Evolutionary conservation across 2,888 invertebrate genomes (phyloP), one percentile per base, ranked within the genome.

Genomic region (Zygaena filipendulae): DNA sequence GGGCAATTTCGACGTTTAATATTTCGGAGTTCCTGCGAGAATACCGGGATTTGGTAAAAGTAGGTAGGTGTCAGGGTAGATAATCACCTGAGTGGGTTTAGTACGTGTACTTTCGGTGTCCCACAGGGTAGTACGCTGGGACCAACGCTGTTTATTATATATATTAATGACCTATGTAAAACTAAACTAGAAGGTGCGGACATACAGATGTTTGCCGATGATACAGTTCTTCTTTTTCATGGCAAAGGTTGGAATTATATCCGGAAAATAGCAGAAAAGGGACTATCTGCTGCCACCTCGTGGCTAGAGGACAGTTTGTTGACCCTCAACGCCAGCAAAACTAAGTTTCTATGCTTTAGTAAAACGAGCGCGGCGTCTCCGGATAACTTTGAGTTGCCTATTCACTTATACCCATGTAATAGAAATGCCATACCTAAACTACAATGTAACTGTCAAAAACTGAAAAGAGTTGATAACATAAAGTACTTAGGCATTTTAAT

Each of bases 161-260:
- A 24, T 14, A 24, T 14, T 24, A 24, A 24, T 24, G 14, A 24
- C 3, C 24, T 24, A 3, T 24, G 24, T 9, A 24, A 13, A 4
- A 3, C 9, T 9, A 6, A 9, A 8, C 5, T 9, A 14, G 14
- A 9, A 6, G 10, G 9, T 7, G 9, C 14, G 3, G 9, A 24
- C 9, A 14, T 24, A n/a, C 3, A 9, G 4, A 14, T 24, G 16
- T 24, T 24, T 14, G 24, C 24, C 2, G 24, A 24, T 24, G 24
- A 24, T 10, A 16, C 16, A n/a, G 14, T 24, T 13, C 8, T 24
- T 14, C 24, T 24, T 14, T 24, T 9, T 24, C 13, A n/a, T 9
- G 16, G 10, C 5, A 3, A 8, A 2, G 4, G 13, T 4, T 16
- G 16, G 24, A 7, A 24, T 6, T 9, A 5, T 14, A 9, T 24